Conservation (phyloP, 2,888 invertebrate species). For the Troides helena region DNA sequence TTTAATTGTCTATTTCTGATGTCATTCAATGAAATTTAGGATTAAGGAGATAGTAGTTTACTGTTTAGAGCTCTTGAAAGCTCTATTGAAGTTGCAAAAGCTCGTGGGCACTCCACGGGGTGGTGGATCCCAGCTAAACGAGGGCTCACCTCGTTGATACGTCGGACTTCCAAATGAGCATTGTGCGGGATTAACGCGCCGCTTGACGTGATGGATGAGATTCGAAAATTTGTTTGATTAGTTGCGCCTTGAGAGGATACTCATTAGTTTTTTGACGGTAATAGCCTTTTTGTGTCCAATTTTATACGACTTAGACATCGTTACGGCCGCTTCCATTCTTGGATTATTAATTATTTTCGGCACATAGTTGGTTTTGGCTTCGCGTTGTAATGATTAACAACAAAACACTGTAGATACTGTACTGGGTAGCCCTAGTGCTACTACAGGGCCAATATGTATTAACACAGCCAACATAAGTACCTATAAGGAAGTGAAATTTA, state of each 20-base stretch:
- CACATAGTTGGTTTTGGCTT: slow-evolving; percentile 28
- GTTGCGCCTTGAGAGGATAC: slow-evolving; percentile 51
- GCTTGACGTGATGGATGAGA: slow-evolving; percentile 71
- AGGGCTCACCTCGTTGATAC: slow-evolving; percentile 43
- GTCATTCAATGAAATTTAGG: not conserved
- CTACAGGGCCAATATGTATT: not conserved
- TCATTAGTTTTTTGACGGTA: slow-evolving; percentile 52
- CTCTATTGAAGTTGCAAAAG: not conserved
- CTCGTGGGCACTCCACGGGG: not conserved
- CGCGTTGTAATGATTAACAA: not conserved
- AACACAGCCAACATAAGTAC: not conserved
- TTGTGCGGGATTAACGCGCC: slow-evolving; percentile 55
- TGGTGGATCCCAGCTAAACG: slow-evolving; percentile 38
- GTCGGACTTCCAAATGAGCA: slow-evolving; percentile 58
- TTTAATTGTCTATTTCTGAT: too few species aligned
- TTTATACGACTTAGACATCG: slow-evolving; percentile 32
- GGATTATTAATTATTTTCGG: slow-evolving; percentile 32
- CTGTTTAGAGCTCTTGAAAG: not conserved
- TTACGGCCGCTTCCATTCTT: slow-evolving; percentile 37
- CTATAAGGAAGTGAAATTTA: not conserved
- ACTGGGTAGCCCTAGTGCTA: not conserved
- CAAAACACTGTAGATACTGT: not conserved
- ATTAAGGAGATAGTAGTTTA: not conserved
- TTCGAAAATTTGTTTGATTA: slow-evolving; percentile 72
- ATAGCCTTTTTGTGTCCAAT: slow-evolving; percentile 44